A percentile compares a stretch with the other conserved stretches of the same genome.
Evolutionary conservation across 1,140 invertebrate species (phyloP).

Genomic region (Anoplophora glabripennis): DNA sequence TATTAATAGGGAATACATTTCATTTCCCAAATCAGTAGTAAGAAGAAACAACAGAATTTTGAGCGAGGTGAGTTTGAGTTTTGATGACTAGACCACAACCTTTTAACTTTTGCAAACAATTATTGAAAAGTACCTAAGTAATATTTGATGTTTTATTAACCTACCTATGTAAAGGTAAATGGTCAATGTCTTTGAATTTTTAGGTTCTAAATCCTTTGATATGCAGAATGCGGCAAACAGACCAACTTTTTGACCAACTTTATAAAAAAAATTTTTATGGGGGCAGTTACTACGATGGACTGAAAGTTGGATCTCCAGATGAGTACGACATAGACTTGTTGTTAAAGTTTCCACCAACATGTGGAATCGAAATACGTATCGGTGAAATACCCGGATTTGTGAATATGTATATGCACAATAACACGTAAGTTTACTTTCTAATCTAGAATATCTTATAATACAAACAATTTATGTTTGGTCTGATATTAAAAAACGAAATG

Average conservation of each 20-base stretch:
- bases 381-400: too few species aligned
- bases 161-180: too few species aligned
- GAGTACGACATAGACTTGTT: slow-evolving; percentile 53
- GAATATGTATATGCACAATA: too few species aligned
- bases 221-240: neutral
- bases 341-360: slow-evolving; percentile 13
- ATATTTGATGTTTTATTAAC: too few species aligned
- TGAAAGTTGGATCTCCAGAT: slow-evolving; percentile 51
- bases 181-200: neutral
- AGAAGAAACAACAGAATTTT: slow-evolving; percentile 5
- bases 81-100: neutral
- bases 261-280: slow-evolving; percentile 48
- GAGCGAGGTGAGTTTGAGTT: neutral
- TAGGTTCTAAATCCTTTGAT: slow-evolving; percentile 4
- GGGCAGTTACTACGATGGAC: slow-evolving; percentile 55
- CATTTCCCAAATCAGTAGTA: too few species aligned
- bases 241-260: slow-evolving; percentile 18
- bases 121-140: too few species aligned
- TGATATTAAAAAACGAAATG: too few species aligned
- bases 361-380: too few species aligned
- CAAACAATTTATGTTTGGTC: too few species aligned
- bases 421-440: too few species aligned
- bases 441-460: too few species aligned
- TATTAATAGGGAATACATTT: too few species aligned
- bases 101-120: neutral